Evolutionary conservation across 2,113 vertebrate genomes (phyloP), one percentile per base, ranked within the genome.

Genomic region (Stigmatopora argus): DNA sequence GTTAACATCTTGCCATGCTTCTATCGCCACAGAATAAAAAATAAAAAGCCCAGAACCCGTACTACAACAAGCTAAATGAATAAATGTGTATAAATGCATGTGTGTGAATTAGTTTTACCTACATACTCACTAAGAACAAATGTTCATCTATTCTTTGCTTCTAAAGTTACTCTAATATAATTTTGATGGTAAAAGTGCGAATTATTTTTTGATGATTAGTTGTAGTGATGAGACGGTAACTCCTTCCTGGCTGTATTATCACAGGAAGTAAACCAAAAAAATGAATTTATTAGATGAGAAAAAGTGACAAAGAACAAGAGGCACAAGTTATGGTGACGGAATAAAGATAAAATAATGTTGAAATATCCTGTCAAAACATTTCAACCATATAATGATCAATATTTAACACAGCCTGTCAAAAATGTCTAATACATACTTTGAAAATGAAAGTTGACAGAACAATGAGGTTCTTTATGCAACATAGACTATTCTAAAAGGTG

Each of bases 141-240:
- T 80, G 84, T 73, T 80, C 78, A 79, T 78, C 85, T 87, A 83
- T 82, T 82, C 83, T 88, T 90, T 90, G 77, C 78, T 89, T 77
- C 77, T 93, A 89, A 89, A 61, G 53, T 91, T 91, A 83, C 86
- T 18, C 79, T 90, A 87, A 91, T 96, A 86, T 92, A 95, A 95
- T 93, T 94, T 96, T 95, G 89, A 96, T 92, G 89, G 80, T 84
- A 88, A 89, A 83, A 89, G 90, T 84, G 89, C 86, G 89, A 92
- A 88, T 82, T 83, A 80, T 77, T 85, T 80, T 76, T 81, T 79
- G 71, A 77, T 77, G 78, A 75, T 66, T 74, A 75, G 75, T 75
- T 66, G 45, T 71, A 77, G 81, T 77, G 84, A 82, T 85, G 79
- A 65, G 82, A 83, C 76, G 86, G 86, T 88, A 91, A 92, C 85